These are phyloP conservation scores for Lycia hirtaria DNA, from an alignment of 2,888 invertebrate species.

Conservation along the genomic window DNA sequence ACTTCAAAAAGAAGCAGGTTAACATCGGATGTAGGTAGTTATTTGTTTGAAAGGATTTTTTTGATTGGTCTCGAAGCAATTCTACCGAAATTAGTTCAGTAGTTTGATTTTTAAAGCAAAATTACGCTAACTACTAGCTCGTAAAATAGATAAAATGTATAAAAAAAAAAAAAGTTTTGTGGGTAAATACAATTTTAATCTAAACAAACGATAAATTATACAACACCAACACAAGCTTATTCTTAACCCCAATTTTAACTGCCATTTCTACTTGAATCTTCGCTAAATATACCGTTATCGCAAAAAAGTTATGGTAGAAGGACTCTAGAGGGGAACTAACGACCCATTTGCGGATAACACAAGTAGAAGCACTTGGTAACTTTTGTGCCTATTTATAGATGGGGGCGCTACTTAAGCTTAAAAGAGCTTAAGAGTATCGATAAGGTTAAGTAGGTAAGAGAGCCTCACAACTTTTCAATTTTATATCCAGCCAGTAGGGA, in stretches of 20 bases:
- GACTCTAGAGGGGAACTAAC: conserved; percentile 37
- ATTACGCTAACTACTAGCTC: too few species aligned
- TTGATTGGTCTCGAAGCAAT: too few species aligned
- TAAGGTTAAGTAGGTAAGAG: conserved; percentile 31
- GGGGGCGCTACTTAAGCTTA: conserved; percentile 35
- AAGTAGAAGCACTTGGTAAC: conserved; percentile 37
- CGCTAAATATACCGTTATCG: conserved; percentile 42
- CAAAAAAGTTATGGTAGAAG: conserved; percentile 39
- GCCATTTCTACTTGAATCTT: conserved; percentile 32
- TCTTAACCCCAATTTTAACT: conserved; percentile 28
- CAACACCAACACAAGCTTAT: conserved; percentile 28
- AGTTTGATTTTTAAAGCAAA: too few species aligned
- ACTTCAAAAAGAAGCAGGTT: too few species aligned
- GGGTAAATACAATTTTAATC: not conserved
- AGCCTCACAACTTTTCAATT: conserved; percentile 26
- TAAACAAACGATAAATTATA: not conserved
- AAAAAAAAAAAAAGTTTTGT: too few species aligned
- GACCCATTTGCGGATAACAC: conserved; percentile 39
- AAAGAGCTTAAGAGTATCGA: conserved; percentile 33
- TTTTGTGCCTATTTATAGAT: conserved; percentile 38
- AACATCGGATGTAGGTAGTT: too few species aligned
- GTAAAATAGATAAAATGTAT: too few species aligned
- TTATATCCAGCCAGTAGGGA: conserved; percentile 21
- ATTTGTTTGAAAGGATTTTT: too few species aligned
- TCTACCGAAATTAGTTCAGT: too few species aligned